Evolutionary conservation across 2,797 vertebrate species (phyloP).

Genomic region (Eremophila alpestris): DNA sequence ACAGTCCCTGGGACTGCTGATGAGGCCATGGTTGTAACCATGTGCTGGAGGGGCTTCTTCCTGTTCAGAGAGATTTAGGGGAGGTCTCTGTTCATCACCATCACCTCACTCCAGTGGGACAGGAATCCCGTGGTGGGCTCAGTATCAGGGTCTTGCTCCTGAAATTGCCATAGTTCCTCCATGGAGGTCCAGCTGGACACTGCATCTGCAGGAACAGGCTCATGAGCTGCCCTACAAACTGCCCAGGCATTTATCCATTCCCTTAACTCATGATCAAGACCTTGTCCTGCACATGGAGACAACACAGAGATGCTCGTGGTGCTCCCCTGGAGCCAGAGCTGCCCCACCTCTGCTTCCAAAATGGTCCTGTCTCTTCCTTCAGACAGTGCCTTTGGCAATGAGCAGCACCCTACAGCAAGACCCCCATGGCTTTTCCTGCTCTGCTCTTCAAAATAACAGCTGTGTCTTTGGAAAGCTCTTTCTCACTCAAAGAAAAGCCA

Average conservation of each 20-base stretch:
- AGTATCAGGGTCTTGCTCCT: neutral
- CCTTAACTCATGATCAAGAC: neutral
- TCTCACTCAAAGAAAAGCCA: neutral
- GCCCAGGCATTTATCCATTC: neutral
- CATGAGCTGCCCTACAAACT: neutral
- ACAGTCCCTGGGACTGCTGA: accelerated
- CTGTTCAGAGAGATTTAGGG: neutral
- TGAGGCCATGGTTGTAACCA: neutral
- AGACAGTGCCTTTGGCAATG: neutral
- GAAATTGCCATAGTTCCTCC: neutral
- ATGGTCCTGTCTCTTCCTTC: neutral
- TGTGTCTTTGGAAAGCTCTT: neutral
- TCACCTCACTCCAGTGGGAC: neutral
- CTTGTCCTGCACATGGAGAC: neutral
- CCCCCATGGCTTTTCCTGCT: neutral
- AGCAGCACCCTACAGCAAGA: neutral
- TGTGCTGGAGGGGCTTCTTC: accelerated
- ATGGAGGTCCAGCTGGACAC: neutral
- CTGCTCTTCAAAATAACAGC: neutral
- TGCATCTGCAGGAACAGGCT: neutral
- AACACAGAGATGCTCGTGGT: neutral
- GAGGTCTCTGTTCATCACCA: neutral
- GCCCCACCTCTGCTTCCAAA: neutral
- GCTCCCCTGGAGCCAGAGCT: neutral
- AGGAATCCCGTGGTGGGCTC: neutral